These are phyloP conservation scores for Borostomias antarcticus DNA, from an alignment of 2,797 vertebrate genomes.

Conservation along the genomic window DNA sequence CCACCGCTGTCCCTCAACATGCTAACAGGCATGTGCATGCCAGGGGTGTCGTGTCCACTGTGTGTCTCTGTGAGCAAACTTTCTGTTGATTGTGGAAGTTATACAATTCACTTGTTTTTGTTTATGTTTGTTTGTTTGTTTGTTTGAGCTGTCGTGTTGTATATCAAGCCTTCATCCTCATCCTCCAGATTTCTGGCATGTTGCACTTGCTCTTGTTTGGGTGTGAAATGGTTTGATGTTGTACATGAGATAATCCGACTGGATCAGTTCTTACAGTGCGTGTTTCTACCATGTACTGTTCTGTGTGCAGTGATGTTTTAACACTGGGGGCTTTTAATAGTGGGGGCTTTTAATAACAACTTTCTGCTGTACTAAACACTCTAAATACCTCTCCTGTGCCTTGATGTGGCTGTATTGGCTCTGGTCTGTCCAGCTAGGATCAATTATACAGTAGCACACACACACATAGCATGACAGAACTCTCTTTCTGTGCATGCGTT, in stretches of 20 bases:
- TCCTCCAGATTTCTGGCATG: slow-evolving; percentile 53
- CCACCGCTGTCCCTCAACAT: slow-evolving; percentile 33
- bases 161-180: slow-evolving; percentile 38
- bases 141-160: not conserved
- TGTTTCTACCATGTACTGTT: slow-evolving; percentile 38
- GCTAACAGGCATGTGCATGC: slow-evolving; percentile 59
- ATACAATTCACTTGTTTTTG: slow-evolving; percentile 43
- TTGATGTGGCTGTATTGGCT: slow-evolving; percentile 16
- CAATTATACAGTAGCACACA: not conserved
- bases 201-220: slow-evolving; percentile 44
- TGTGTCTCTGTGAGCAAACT: slow-evolving; percentile 27
- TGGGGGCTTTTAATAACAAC: slow-evolving; percentile 18
- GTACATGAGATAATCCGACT: not conserved
- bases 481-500: slow-evolving; percentile 1
- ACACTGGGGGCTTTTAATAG: slow-evolving; percentile 9
- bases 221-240: slow-evolving; percentile 4
- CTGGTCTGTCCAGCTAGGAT: slow-evolving; percentile 25
- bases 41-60: slow-evolving; percentile 21
- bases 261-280: slow-evolving; percentile 42
- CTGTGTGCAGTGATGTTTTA: slow-evolving; percentile 53
- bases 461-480: not conserved
- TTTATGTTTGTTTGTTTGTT: slow-evolving; percentile 28
- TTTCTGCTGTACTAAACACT: slow-evolving; percentile 13
- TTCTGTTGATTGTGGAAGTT: slow-evolving; percentile 50
- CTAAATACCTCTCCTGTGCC: slow-evolving; percentile 41